A percentile compares a stretch with the other conserved stretches of the same genome.
Evolutionary conservation across 2,113 vertebrate genomes (phyloP).

Genomic region (Anoplopoma fimbria): DNA sequence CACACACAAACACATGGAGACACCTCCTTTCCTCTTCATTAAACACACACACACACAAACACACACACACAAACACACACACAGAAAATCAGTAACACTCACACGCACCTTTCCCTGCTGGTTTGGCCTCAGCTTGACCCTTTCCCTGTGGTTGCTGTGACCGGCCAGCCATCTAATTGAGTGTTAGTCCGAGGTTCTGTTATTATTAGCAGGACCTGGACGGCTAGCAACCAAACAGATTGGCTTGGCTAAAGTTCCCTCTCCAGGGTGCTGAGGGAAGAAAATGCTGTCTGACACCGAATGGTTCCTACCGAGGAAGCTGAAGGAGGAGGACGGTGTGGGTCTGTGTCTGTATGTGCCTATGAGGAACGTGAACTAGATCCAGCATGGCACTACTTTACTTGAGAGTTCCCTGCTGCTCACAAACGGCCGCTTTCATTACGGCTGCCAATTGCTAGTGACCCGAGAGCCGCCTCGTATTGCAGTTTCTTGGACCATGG

Average conservation of each 20-base stretch:
- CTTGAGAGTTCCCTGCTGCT: constrained; percentile 3
- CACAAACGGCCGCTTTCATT: constrained; percentile 24
- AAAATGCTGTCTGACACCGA: constrained; percentile 1
- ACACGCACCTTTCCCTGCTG: constrained; percentile 40
- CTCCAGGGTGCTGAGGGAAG: constrained; percentile 19
- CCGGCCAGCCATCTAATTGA: constrained; percentile 61
- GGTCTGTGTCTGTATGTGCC: constrained; percentile 12
- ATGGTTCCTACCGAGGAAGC: constrained; percentile 1
- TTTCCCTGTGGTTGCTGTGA: constrained; percentile 43
- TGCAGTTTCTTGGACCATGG: constrained; percentile 1
- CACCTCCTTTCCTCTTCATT: constrained; percentile 44
- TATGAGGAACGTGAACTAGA: not conserved
- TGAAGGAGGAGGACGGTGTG: not conserved
- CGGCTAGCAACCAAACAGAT: constrained; percentile 46
- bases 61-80: not conserved
- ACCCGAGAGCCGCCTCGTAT: constrained; percentile 18
- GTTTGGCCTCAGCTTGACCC: constrained; percentile 50
- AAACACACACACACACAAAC: constrained; percentile 1
- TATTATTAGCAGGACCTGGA: constrained; percentile 52
- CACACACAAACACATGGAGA: constrained; percentile 18
- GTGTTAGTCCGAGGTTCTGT: constrained; percentile 45
- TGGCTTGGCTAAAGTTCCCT: constrained; percentile 17
- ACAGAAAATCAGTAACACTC: constrained; percentile 1
- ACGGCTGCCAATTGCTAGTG: not conserved
- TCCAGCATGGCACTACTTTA: not conserved